Percentiles rank a stretch among this genome's conserved stretches.
Evolutionary conservation across 2,113 vertebrate genomes (phyloP).

Genomic region (Rhinolophus sinicus): DNA sequence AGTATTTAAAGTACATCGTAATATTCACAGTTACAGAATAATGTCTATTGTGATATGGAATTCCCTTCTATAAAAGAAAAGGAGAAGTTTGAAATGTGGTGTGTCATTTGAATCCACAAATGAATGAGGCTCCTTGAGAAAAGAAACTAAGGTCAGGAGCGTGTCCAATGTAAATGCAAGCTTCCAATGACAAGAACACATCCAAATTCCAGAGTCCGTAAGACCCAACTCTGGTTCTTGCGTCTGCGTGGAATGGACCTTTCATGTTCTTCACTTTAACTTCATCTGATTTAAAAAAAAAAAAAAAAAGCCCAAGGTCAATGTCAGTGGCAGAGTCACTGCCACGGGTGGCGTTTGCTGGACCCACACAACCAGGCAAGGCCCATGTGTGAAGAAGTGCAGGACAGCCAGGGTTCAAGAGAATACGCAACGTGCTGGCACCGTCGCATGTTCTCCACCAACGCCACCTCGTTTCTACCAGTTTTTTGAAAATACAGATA

Average conservation of each 20-base stretch:
- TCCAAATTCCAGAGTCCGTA: accelerated
- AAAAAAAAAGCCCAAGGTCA: not conserved
- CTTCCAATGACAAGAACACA: accelerated
- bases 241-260: accelerated
- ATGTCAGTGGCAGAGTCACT: not conserved
- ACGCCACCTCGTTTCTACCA: not conserved
- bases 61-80: too few relatives aligned
- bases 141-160: not conserved
- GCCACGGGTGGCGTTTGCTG: not conserved
- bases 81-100: accelerated
- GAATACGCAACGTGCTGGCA: not conserved
- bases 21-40: accelerated
- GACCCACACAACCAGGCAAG: not conserved
- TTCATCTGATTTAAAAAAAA: not conserved
- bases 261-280: not conserved
- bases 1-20: accelerated
- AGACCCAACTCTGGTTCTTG: not conserved
- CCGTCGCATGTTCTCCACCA: not conserved
- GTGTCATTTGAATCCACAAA: not conserved
- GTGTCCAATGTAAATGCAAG: accelerated
- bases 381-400: not conserved
- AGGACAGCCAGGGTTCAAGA: too few relatives aligned
- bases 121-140: not conserved
- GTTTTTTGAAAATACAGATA: not conserved
- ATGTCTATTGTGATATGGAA: accelerated